A percentile compares a stretch with the other conserved stretches of the same genome.
These are phyloP conservation scores for Drosophila truncata DNA, from an alignment of 1,140 invertebrate genomes.

Conservation along the genomic window DNA sequence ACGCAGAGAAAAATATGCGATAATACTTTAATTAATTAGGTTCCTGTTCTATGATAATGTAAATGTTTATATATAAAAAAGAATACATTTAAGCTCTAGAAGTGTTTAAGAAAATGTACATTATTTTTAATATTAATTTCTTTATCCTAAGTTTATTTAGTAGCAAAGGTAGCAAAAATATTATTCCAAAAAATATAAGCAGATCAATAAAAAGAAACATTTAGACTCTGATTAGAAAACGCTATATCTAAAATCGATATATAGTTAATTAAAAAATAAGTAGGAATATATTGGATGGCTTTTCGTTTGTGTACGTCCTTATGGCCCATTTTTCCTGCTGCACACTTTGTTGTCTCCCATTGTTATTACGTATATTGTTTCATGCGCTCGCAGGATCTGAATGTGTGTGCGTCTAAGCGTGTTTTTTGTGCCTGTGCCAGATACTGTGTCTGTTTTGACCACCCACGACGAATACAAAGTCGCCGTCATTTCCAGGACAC, in stretches of 20 bases:
- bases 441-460: slow-evolving; percentile 33
- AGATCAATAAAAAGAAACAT: neutral
- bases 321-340: slow-evolving; percentile 55
- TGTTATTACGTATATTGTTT: slow-evolving; percentile 65
- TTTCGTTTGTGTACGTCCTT: slow-evolving; percentile 23
- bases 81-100: neutral
- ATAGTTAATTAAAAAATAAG: neutral
- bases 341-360: slow-evolving; percentile 62
- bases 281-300: neutral
- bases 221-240: neutral
- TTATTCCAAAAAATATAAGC: neutral
- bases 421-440: slow-evolving; percentile 15
- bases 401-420: slow-evolving; percentile 37
- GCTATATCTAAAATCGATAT: neutral
- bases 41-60: neutral
- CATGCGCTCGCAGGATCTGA: slow-evolving; percentile 13
- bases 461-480: slow-evolving; percentile 65
- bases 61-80: neutral
- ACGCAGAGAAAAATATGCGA: neutral
- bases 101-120: neutral
- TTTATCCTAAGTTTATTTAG: no score
- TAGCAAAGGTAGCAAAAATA: no score
- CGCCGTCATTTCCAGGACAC: slow-evolving; percentile 72
- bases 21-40: neutral
- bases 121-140: no score